Base-by-base conservation (phyloP, 2,797 vertebrate species). In the Semaprochilodus insignis region DNA sequence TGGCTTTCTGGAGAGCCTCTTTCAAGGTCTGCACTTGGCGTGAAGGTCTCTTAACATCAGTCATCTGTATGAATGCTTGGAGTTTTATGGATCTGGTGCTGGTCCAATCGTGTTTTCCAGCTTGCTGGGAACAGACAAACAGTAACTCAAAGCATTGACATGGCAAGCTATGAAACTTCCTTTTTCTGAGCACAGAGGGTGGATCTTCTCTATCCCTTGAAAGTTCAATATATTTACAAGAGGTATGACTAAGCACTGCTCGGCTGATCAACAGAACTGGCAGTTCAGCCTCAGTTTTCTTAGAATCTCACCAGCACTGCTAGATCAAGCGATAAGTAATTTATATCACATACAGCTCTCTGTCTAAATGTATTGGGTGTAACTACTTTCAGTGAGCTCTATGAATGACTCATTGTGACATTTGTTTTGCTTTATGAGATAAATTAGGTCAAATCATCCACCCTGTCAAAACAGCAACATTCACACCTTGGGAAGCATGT, bases 391-490 rank as follows among this genome's bases (percentile, higher is more conserved):
- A 44, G 57, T 34, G 52, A 60, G 62, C 25, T 31, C 76, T 51
- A 11, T 51, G 19, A 51, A 60, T 60, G 51, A 79, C n/a, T 84
- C 72, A 78, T 31, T 54, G n/a, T 34, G 36, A 73, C 55, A 81
- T n/a, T 62, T 72, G n/a, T n/a, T 11, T 27, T 77, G 72, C 17
- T 17, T 36, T n/a, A 31, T 81, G 48, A 73, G 40, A 62, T 78
- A 34, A 83, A 80, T 81, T 75, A 54, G 69, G 51, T 83, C 70
- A 81, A 34, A 83, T 76, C 16, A 57, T 65, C 21, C 27, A 25
- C 16, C 31, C 48, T 52, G 5, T 69, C 6, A 71, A 19, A 16
- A 6, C 60, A 8, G 11, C 16, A 31, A 60, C 1, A 34, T 74
- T 66, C 21, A 25, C 40, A 40, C 13, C 27, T 67, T 14, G n/a